Conservation (phyloP, 2,113 vertebrate species). For the Actinemys pallida region DNA sequence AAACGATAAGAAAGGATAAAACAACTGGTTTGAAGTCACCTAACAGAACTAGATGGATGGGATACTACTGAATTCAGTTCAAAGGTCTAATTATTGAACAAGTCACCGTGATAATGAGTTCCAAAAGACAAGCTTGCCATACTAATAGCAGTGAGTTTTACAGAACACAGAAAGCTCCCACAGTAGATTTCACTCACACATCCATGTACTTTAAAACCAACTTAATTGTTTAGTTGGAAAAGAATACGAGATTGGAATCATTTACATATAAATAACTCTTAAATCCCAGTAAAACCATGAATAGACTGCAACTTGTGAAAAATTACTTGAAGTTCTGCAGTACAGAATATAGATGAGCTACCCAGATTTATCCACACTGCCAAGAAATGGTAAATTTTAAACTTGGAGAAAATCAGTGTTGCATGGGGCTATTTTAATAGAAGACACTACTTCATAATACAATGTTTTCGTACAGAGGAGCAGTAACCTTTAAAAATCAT, state of each 20-base stretch:
- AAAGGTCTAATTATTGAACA: neutral
- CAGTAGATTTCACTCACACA: conserved; percentile 14
- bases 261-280: conserved; percentile 63
- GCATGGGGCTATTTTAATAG: neutral
- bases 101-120: neutral
- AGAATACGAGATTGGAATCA: conserved; percentile 39
- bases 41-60: neutral
- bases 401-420: neutral
- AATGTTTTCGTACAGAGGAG: neutral
- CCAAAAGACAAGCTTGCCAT: neutral
- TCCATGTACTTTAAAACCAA: conserved; percentile 14
- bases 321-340: conserved; percentile 36
- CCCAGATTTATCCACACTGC: neutral
- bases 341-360: conserved; percentile 44
- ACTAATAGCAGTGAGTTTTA: neutral
- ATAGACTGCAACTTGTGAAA: conserved; percentile 28
- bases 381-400: conserved; percentile 32
- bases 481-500: neutral
- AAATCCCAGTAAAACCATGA: conserved; percentile 22
- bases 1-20: neutral
- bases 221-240: conserved; percentile 42
- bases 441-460: neutral
- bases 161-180: neutral
- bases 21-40: neutral
- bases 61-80: neutral